Conservation (phyloP, 2,113 vertebrate genomes). For the Anhinga rufa region DNA sequence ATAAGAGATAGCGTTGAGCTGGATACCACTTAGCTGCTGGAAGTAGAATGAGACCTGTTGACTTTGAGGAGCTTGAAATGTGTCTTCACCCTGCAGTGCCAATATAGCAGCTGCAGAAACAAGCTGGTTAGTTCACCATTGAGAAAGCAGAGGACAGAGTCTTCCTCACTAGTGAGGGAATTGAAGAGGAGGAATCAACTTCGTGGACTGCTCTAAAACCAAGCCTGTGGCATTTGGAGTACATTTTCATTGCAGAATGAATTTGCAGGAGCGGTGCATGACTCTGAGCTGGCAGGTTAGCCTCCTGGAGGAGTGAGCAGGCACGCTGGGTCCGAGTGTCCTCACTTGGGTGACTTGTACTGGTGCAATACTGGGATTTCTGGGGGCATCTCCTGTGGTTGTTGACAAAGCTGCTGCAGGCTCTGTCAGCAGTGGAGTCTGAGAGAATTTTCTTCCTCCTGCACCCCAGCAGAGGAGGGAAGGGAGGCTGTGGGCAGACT, state of each 20-base stretch:
- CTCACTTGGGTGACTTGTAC: not conserved
- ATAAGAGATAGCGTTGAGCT: not conserved
- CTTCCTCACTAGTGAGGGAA: not conserved
- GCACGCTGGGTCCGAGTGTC: rapidly evolving
- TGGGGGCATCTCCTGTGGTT: not conserved
- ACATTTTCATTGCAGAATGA: not conserved
- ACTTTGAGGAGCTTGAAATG: not conserved
- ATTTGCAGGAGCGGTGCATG: not conserved
- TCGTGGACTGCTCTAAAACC: not conserved
- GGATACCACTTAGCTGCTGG: not conserved
- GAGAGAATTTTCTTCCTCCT: not conserved
- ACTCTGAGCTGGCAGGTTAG: not conserved
- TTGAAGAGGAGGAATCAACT: not conserved
- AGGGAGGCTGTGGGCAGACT: not conserved
- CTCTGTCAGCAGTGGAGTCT: not conserved
- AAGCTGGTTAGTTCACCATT: not conserved
- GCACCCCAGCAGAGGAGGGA: not conserved
- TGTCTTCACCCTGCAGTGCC: not conserved
- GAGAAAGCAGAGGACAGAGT: not conserved
- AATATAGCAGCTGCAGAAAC: not conserved
- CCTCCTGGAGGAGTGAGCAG: not conserved
- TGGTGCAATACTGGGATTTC: not conserved
- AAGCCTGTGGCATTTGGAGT: not conserved
- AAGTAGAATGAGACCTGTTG: not conserved
- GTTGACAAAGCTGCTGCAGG: not conserved